Base-by-base conservation (phyloP, 2,888 invertebrate genomes). In the Tenthredo distinguenda region DNA sequence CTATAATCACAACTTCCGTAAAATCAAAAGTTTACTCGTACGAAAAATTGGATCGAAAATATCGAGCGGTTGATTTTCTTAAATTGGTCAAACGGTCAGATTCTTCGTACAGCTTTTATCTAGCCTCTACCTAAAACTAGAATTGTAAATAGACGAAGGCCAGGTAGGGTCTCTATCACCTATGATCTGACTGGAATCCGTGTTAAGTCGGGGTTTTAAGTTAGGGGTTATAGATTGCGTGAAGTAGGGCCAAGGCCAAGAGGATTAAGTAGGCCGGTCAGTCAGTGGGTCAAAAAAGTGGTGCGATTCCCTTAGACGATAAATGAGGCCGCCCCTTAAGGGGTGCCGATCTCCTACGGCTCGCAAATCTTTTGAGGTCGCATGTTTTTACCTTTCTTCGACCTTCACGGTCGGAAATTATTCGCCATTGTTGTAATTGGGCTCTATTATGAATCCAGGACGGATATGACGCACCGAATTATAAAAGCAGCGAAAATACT, bases 201-300 rank as follows among this genome's bases (percentile, higher is more conserved):
- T 83, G 83, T 71, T 71, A 71, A 71, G 86, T 77, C 50, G 68
- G 79, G 79, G 84, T 77, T 58, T 72, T 77, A 62, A 84, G 77
- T 47, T 37, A 15, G 31, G 84, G 81, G 84, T 87, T 87, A 88
- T 58, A 86, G 91, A 91, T 92, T 92, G 92, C 92, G 92, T 91
- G 92, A 91, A 92, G 91, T 88, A 92, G 92, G 90, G 92, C 91
- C 92, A 93, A 93, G 93, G 93, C 91, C 92, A 92, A 91, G 92
- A 91, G 90, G 91, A 85, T 86, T 86, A 91, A 91, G 87, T 92
- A 91, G 91, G 91, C 89, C 91, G 90, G 72, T 87, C 88, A 91
- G 90, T 90, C 90, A 90, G 87, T 90, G 89, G 90, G 88, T 88
- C 89, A 88, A 90, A 90, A 90, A 92, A 91, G 86, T 90, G 84